Conservation (phyloP, 2,888 invertebrate genomes). For the Subacronicta megacephala region DNA sequence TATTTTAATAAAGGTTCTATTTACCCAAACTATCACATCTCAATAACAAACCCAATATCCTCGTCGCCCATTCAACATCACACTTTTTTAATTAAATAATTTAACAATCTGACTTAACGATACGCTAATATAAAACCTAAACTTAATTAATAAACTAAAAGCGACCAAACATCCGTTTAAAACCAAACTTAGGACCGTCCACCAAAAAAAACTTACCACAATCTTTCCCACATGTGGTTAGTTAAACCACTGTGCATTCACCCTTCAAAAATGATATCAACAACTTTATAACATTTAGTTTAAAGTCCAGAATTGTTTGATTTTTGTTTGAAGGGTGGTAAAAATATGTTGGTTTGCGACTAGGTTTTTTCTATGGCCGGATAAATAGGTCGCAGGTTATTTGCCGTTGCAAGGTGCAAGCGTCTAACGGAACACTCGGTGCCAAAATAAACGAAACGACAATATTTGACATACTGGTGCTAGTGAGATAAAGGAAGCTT, state of each 20-base stretch:
- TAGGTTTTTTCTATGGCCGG: slow-evolving; percentile 75
- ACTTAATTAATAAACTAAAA: slow-evolving; percentile 81
- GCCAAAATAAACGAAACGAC: slow-evolving; percentile 82
- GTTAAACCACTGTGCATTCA: slow-evolving; percentile 4
- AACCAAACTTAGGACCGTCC: slow-evolving; percentile 72
- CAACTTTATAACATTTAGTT: rapidly evolving
- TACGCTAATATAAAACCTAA: slow-evolving; percentile 76
- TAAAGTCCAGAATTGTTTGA: slow-evolving; percentile 23
- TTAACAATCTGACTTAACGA: slow-evolving; percentile 57
- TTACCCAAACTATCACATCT: slow-evolving; percentile 40
- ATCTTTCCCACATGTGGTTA: slow-evolving; percentile 75
- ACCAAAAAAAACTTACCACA: slow-evolving; percentile 76
- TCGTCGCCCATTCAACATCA: slow-evolving; percentile 54
- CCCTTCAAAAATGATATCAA: neutral
- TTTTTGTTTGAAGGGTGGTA: neutral
- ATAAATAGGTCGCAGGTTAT: slow-evolving; percentile 89
- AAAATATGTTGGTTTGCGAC: slow-evolving; percentile 47
- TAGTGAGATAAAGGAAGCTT: slow-evolving; percentile 77
- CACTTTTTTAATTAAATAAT: slow-evolving; percentile 62
- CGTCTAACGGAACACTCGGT: slow-evolving; percentile 80
- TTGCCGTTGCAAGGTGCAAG: slow-evolving; percentile 87
- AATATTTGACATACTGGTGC: slow-evolving; percentile 75
- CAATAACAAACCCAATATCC: slow-evolving; percentile 35
- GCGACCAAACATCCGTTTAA: slow-evolving; percentile 84
- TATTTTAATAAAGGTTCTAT: slow-evolving; percentile 9